A percentile compares a stretch with the other conserved stretches of the same genome.
phyloP scores from a whole-genome alignment of 2,888 invertebrate genomes.

The Tethea ocularis region DNA sequence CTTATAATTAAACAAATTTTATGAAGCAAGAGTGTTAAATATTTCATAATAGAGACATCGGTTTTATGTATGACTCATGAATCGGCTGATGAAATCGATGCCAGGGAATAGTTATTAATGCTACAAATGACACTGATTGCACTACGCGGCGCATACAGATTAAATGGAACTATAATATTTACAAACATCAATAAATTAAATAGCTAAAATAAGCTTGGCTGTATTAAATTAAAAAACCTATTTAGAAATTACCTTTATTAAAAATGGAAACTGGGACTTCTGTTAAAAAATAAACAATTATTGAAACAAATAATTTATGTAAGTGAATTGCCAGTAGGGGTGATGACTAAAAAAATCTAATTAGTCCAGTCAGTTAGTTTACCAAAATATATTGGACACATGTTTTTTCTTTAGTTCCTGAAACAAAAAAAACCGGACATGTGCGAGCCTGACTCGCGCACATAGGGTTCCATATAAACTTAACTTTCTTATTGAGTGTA shows the following conservation, averaged over 20 bases:
- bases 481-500: too few relatives aligned
- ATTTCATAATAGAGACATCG: slow-evolving; percentile 34
- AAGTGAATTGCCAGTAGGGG: not conserved
- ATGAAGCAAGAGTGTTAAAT: slow-evolving; percentile 58
- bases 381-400: too few relatives aligned
- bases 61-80: slow-evolving; percentile 50
- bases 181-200: slow-evolving; percentile 52
- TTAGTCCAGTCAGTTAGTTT: too few relatives aligned
- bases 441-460: too few relatives aligned
- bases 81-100: slow-evolving; percentile 47
- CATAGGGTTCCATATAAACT: too few relatives aligned
- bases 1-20: slow-evolving; percentile 45
- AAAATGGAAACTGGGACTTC: slow-evolving; percentile 80
- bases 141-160: slow-evolving; percentile 64
- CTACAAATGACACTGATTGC: slow-evolving; percentile 59
- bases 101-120: slow-evolving; percentile 66
- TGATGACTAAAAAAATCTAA: too few relatives aligned
- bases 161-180: slow-evolving; percentile 47
- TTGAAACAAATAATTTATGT: slow-evolving; percentile 10
- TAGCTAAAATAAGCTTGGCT: slow-evolving; percentile 70
- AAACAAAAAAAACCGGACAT: too few relatives aligned
- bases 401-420: too few relatives aligned
- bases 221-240: slow-evolving; percentile 53
- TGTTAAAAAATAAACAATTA: slow-evolving; percentile 75
- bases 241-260: slow-evolving; percentile 75